A percentile compares a stretch with the other conserved stretches of the same genome.
Conservation (phyloP, 2,113 vertebrate species). For the Caloenas nicobarica region DNA sequence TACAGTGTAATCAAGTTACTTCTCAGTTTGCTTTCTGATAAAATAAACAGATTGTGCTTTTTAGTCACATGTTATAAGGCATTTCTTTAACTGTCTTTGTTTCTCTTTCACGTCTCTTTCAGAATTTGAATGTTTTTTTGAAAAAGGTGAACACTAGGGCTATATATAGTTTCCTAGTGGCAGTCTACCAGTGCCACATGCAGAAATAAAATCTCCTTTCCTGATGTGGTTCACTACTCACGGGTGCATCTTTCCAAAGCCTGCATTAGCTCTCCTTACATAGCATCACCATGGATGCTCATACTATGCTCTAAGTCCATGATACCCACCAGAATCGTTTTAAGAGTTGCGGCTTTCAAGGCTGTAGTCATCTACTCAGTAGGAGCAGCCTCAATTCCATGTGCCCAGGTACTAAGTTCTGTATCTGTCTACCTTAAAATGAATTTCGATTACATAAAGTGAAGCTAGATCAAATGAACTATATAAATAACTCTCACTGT, state of each 20-base stretch:
- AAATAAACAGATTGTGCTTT: background rate
- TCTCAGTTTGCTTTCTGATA: constrained; percentile 12
- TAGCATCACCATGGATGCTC: background rate
- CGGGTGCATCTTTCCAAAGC: background rate
- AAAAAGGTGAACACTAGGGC: background rate
- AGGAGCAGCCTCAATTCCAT: background rate
- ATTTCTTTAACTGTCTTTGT: background rate
- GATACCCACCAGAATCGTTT: background rate
- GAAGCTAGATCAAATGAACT: background rate
- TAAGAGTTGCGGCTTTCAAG: background rate
- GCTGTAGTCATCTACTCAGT: background rate
- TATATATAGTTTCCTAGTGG: background rate
- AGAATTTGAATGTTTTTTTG: background rate
- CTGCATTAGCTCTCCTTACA: background rate
- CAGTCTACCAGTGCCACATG: background rate
- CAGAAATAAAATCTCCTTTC: background rate
- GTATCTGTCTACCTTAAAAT: background rate
- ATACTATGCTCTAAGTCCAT: background rate
- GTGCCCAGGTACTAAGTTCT: background rate
- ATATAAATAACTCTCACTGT: background rate
- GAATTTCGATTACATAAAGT: background rate
- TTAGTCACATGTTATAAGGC: background rate
- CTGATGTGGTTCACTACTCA: background rate
- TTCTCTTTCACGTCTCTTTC: background rate
- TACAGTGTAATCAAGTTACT: background rate